Percentiles rank a stretch among this genome's conserved stretches.
phyloP scores from a whole-genome alignment of 1,140 invertebrate genomes.

The Stegodyphus mimosarum region DNA sequence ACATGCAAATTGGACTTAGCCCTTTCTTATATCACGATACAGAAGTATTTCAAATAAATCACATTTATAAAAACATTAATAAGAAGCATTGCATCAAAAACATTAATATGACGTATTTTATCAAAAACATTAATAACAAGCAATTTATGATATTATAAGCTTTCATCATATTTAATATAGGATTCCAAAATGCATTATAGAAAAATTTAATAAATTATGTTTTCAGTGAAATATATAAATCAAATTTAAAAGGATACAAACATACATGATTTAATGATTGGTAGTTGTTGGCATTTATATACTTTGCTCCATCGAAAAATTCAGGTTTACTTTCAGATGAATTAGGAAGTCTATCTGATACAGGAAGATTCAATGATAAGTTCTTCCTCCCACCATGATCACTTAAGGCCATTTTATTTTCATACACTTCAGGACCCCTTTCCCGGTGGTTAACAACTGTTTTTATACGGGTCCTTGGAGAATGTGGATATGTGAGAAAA shows the following conservation, averaged over 20 bases:
- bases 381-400: slow-evolving; percentile 15
- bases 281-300: slow-evolving; percentile 48
- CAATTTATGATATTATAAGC: too few relatives aligned
- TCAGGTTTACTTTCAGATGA: slow-evolving; percentile 2
- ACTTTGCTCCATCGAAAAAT: slow-evolving; percentile 27
- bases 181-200: too few relatives aligned
- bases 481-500: slow-evolving; percentile 64
- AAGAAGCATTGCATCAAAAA: too few relatives aligned
- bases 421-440: slow-evolving; percentile 62
- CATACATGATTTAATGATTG: slow-evolving; percentile 35
- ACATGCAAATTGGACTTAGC: too few relatives aligned
- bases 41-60: too few relatives aligned
- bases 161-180: too few relatives aligned
- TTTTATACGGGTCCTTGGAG: slow-evolving; percentile 76
- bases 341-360: background rate
- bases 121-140: too few relatives aligned
- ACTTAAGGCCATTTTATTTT: slow-evolving; percentile 70
- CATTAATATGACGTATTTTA: too few relatives aligned
- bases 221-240: background rate
- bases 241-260: background rate
- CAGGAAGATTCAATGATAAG: slow-evolving; percentile 32
- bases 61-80: too few relatives aligned
- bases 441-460: slow-evolving; percentile 67
- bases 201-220: background rate
- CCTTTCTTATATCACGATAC: too few relatives aligned